Evolutionary conservation across 2,797 vertebrate genomes (phyloP).

Genomic region (Lepilemur ruficaudatus): DNA sequence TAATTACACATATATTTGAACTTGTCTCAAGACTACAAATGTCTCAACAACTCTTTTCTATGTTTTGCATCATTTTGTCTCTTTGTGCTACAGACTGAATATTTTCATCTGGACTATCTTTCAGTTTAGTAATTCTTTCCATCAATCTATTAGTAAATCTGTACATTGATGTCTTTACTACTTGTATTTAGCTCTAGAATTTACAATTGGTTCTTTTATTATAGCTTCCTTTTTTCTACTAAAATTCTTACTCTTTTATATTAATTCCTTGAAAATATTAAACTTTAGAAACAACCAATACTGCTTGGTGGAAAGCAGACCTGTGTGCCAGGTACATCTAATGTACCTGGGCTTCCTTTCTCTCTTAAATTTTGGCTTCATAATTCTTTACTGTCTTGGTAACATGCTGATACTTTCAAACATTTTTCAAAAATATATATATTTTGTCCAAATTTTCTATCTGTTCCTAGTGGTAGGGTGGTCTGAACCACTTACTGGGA

Average conservation of each 20-base stretch:
- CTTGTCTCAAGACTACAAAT: background rate
- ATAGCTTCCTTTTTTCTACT: background rate
- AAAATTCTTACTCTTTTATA: background rate
- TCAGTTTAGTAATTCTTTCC: background rate
- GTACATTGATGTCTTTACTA: background rate
- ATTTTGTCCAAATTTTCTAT: background rate
- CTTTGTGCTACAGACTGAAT: background rate
- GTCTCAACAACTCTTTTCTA: background rate
- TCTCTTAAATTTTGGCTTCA: background rate
- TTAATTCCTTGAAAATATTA: constrained; percentile 27
- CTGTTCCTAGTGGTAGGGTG: background rate
- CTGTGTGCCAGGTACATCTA: background rate
- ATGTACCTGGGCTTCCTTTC: background rate
- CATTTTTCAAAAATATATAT: background rate
- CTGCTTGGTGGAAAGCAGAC: background rate
- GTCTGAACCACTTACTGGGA: background rate
- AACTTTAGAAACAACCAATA: background rate
- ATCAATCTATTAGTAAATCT: background rate
- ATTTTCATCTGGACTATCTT: background rate
- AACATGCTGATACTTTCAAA: background rate
- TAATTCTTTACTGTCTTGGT: background rate
- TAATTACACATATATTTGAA: background rate
- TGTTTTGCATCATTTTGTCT: background rate
- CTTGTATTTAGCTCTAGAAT: background rate
- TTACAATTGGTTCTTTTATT: background rate